Base-by-base conservation (phyloP, 1,140 invertebrate genomes). In the Drosophila pseudoananassae region DNA sequence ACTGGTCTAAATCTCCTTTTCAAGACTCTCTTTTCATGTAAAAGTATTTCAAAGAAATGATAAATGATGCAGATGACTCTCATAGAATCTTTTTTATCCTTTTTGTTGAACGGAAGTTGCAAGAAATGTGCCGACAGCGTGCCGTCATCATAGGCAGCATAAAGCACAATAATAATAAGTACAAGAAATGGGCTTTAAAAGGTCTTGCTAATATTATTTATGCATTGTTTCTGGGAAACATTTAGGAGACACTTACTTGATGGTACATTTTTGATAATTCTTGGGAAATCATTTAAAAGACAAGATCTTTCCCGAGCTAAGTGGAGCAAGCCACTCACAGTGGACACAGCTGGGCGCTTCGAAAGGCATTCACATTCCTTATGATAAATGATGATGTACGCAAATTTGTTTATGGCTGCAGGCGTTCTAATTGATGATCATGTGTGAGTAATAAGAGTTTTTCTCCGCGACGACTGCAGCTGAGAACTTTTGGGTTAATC, bases 341-440 rank as follows among this genome's bases (percentile, higher is more conserved):
- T 68, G 78, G 74, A 29, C 74, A 45, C 78, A 83, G 78, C 79
- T 81, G 74, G 68, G 20, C 23, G 23, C 15, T 60, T 56, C 17
- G 20, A 53, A 38, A 38, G 40, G 38, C 50, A 50, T 61, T 50
- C 31, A 12, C 29, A 31, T 55, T 46, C 49, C 52, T 49, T 76
- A 71, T 82, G 78, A 81, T 81, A 82, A 81, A 81, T 81, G 78
- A 68, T 68, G 60, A 72, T 78, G 56, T 56, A 82, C 78, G 78
- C 78, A 81, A 81, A 81, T 82, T 82, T 82, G 68, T 82, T 81
- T 78, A 78, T 81, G 74, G 61, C 74, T 73, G 66, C 73, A 73
- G 66, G 57, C 78, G 46, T 36, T 56, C 53, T 50, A 68, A 82
- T 81, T 82, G 78, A 82, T 81, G 78, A 56, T 56, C 58, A 52